Base-by-base conservation (phyloP, 2,888 invertebrate species). In the Lampropteryx suffumata region DNA sequence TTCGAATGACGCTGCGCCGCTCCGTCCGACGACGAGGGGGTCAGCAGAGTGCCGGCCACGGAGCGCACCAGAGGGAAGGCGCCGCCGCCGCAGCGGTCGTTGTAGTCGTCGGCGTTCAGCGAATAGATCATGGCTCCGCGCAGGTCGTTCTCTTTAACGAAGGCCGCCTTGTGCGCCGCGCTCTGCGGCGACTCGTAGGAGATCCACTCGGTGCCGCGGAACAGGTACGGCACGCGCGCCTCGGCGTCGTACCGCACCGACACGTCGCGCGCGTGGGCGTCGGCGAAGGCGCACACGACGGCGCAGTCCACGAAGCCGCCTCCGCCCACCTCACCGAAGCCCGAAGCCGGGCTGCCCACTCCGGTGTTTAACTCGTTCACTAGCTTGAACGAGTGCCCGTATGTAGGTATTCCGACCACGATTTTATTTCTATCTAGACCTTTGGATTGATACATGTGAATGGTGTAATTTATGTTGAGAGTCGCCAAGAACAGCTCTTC, bases 121-220 rank as follows among this genome's bases (percentile, higher is more conserved):
- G 95, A 94, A 81, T 94, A 96, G 50, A 97, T 88, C 97, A 97
- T 97, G 3, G 94, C 95, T 26, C 97, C 97, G 37, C 94, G 94
- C 62, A 95, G 92, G 27, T 91, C 87, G 39, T 92, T 88, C 5
- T 90, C 83, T 67, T 91, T 92, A 0, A 95, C 92, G 77, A 91
- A 96, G 51, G 90, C 82, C 0, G 94, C 94, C 84, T 96, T 97
- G 65, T 92, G 92, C 44, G 84, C 85, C 1, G 96, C 90, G 78
- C 97, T 97, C 39, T 89, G 77, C 17, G 92, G 89, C 65, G 94
- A 92, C 57, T 97, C 97, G 73, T 93, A 97, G 0, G 97, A 96
- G 33, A 97, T 91, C 98, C 98, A 98, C 64, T 97, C 95, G 10
- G 80, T 81, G 37, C 89, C 85, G 52, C 92, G 91, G 64, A 92